Percentiles rank a stretch among this genome's conserved stretches.
These are phyloP conservation scores for Netelia virgata DNA, from an alignment of 2,888 invertebrate species.

Conservation along the genomic window DNA sequence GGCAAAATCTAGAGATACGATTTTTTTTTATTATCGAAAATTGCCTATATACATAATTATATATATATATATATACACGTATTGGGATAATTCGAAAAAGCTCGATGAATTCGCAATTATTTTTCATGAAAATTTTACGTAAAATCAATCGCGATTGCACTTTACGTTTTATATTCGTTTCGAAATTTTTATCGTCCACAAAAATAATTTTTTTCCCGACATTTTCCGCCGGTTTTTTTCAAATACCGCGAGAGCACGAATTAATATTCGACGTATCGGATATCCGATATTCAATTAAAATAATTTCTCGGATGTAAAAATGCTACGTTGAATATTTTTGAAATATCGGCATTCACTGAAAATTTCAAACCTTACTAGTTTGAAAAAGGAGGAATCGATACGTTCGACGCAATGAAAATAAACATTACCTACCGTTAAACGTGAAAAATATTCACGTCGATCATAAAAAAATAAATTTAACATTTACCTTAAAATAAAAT, in stretches of 20 bases:
- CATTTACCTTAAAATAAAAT: neutral
- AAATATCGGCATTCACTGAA: too few species aligned
- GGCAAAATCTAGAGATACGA: neutral
- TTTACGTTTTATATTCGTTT: neutral
- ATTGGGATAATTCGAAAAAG: neutral
- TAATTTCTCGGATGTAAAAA: too few species aligned
- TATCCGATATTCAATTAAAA: too few species aligned
- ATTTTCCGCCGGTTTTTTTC: neutral
- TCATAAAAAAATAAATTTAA: too few species aligned
- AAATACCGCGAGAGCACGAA: neutral
- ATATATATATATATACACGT: neutral
- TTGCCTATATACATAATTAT: neutral
- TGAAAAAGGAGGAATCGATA: too few species aligned
- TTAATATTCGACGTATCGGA: neutral
- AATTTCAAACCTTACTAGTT: too few species aligned
- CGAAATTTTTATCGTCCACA: neutral
- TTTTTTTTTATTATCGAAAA: constrained; percentile 8
- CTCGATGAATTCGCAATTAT: neutral
- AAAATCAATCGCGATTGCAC: neutral
- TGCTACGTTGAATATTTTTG: too few species aligned
- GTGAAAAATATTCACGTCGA: too few species aligned
- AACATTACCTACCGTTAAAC: too few species aligned
- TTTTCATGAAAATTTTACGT: neutral
- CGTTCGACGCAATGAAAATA: too few species aligned
- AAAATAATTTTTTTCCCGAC: constrained; percentile 1